A percentile compares a stretch with the other conserved stretches of the same genome.
Evolutionary conservation across 1,140 invertebrate species (phyloP).

Genomic region (Cotesia typhae): DNA sequence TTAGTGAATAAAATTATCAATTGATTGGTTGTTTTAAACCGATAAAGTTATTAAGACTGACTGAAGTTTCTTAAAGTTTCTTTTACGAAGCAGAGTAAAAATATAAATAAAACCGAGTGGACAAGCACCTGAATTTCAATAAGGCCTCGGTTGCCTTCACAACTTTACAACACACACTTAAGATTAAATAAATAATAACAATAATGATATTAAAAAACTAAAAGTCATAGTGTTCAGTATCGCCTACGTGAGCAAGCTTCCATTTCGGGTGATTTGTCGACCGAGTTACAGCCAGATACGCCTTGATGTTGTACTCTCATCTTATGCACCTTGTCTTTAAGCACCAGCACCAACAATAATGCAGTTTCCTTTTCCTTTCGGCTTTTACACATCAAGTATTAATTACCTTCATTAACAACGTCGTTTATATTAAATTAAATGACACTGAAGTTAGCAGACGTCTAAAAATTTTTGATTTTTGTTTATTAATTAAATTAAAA

Average conservation of each 20-base stretch:
- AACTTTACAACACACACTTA: too few species aligned
- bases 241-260: slow-evolving; percentile 30
- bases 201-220: too few species aligned
- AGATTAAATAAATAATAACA: background rate
- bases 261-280: slow-evolving; percentile 31
- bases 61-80: background rate
- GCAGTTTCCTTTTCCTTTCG: slow-evolving; percentile 24
- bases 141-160: too few species aligned
- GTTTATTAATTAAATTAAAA: too few species aligned
- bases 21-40: background rate
- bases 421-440: background rate
- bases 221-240: background rate
- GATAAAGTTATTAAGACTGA: too few species aligned
- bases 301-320: slow-evolving; percentile 23
- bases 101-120: too few species aligned
- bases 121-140: too few species aligned
- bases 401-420: background rate
- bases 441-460: too few species aligned
- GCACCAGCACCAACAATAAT: slow-evolving; percentile 11
- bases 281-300: slow-evolving; percentile 8
- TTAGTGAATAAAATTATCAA: slow-evolving; percentile 28
- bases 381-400: background rate
- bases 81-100: background rate
- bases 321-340: background rate
- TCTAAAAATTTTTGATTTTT: too few species aligned